Conservation (phyloP, 1,140 invertebrate genomes). For the Apis dorsata region DNA sequence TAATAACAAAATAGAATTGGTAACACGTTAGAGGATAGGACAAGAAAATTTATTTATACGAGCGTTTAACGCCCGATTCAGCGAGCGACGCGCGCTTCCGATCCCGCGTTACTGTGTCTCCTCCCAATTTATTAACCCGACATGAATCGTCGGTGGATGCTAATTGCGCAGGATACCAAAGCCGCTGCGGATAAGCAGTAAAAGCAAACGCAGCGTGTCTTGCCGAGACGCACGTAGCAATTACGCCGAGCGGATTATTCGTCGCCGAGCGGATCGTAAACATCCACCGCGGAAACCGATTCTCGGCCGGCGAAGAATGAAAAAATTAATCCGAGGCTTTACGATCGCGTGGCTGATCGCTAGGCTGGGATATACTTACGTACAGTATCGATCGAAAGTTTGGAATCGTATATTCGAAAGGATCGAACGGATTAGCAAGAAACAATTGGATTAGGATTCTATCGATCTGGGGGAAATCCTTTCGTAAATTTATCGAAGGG, state of each 20-base stretch:
- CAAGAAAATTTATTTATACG: not conserved
- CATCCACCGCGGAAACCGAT: not conserved
- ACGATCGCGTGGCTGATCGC: not conserved
- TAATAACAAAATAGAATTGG: not conserved
- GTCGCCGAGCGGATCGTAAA: constrained; percentile 11
- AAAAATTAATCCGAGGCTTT: not conserved
- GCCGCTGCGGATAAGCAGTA: not conserved
- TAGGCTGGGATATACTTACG: too few species aligned
- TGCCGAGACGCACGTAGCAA: constrained; percentile 14
- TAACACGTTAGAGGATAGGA: not conserved
- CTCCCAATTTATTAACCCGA: constrained; percentile 8
- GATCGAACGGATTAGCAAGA: too few species aligned
- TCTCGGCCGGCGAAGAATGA: not conserved
- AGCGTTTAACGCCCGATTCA: not conserved
- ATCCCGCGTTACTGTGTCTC: not conserved
- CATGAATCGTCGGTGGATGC: constrained; percentile 9
- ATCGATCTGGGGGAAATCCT: too few species aligned
- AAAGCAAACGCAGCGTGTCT: constrained; percentile 6
- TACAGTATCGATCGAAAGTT: too few species aligned
- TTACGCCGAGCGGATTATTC: constrained; percentile 4
- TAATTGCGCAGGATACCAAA: constrained; percentile 10
- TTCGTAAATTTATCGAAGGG: too few species aligned
- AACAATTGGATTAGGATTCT: too few species aligned
- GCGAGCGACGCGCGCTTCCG: not conserved
- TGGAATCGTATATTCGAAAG: too few species aligned